These are phyloP conservation scores for Toxostoma redivivum DNA, from an alignment of 2,113 vertebrate genomes.

Conservation along the genomic window DNA sequence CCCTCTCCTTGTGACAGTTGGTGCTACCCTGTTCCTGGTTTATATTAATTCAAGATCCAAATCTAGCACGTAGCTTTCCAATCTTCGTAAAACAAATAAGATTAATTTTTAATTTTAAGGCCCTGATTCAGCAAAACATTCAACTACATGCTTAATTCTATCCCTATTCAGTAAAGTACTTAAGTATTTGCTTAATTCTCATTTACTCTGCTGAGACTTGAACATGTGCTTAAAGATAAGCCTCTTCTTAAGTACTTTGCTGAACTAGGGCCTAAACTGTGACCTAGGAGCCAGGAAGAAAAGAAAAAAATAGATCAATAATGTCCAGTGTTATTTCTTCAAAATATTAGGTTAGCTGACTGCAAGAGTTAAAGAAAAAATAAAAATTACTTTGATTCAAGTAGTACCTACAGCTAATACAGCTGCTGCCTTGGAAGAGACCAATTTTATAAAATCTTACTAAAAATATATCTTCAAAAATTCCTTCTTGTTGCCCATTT, in stretches of 20 bases:
- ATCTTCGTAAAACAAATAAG: constrained; percentile 58
- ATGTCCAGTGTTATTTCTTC: neutral
- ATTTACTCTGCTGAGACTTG: constrained; percentile 57
- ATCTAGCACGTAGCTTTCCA: constrained; percentile 45
- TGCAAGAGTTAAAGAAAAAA: neutral
- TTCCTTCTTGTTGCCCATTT: neutral
- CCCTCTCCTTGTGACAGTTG: constrained; percentile 23
- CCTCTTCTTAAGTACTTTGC: constrained; percentile 63
- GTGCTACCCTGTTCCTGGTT: constrained; percentile 1
- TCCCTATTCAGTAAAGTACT: constrained; percentile 61
- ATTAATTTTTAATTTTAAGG: constrained; percentile 69
- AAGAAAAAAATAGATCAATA: constrained; percentile 45
- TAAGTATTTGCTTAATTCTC: constrained; percentile 66
- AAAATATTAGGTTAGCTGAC: neutral
- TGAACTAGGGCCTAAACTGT: constrained; percentile 57
- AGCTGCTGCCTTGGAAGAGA: neutral
- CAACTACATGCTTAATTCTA: constrained; percentile 61
- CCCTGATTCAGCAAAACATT: constrained; percentile 58
- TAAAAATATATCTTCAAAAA: neutral
- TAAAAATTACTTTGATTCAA: neutral
- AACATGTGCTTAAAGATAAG: constrained; percentile 66
- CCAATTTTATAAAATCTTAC: neutral
- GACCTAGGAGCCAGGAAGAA: constrained; percentile 36
- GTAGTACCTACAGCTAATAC: neutral
- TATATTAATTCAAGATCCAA: constrained; percentile 48